These are phyloP conservation scores for Diabrotica virgifera DNA, from an alignment of 1,140 invertebrate genomes.

Conservation along the genomic window DNA sequence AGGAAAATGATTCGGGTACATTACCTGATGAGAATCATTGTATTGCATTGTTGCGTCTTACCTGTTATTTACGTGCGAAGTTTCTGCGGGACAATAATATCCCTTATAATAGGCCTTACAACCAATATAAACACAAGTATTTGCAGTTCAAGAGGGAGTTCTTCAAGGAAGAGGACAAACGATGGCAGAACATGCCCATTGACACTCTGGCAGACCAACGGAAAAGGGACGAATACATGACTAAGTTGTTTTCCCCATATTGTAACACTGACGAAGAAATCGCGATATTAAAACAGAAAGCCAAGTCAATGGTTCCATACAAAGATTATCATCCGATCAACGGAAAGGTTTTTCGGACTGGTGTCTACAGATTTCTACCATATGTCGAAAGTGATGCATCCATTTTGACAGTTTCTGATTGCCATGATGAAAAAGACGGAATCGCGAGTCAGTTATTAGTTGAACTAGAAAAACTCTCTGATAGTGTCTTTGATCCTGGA, in stretches of 20 bases:
- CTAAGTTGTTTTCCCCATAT: too few relatives aligned
- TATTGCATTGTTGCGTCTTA: slow-evolving; percentile 24
- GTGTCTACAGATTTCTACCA: too few relatives aligned
- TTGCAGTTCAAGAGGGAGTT: slow-evolving; percentile 22
- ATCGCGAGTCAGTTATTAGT: background rate
- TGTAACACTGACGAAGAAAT: too few relatives aligned
- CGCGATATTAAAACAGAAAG: too few relatives aligned
- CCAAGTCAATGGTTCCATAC: too few relatives aligned
- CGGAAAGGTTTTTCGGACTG: too few relatives aligned
- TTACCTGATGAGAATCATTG: slow-evolving; percentile 27
- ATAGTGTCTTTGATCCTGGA: too few relatives aligned
- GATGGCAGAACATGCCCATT: slow-evolving; percentile 33
- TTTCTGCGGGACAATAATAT: slow-evolving; percentile 25
- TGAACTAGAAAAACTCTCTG: too few relatives aligned
- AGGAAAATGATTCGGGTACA: slow-evolving; percentile 27
- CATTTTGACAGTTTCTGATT: too few relatives aligned
- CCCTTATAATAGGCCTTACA: slow-evolving; percentile 15
- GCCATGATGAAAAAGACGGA: background rate
- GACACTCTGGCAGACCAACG: slow-evolving; percentile 20
- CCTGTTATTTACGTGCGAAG: slow-evolving; percentile 17
- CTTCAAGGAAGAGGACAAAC: slow-evolving; percentile 25
- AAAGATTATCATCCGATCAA: too few relatives aligned
- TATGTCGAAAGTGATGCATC: too few relatives aligned
- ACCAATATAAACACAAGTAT: slow-evolving; percentile 22
- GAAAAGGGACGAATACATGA: slow-evolving; percentile 2